A percentile compares a stretch with the other conserved stretches of the same genome.
Evolutionary conservation across 2,888 invertebrate species (phyloP).

Genomic region (Mesodorylaimus sp.): DNA sequence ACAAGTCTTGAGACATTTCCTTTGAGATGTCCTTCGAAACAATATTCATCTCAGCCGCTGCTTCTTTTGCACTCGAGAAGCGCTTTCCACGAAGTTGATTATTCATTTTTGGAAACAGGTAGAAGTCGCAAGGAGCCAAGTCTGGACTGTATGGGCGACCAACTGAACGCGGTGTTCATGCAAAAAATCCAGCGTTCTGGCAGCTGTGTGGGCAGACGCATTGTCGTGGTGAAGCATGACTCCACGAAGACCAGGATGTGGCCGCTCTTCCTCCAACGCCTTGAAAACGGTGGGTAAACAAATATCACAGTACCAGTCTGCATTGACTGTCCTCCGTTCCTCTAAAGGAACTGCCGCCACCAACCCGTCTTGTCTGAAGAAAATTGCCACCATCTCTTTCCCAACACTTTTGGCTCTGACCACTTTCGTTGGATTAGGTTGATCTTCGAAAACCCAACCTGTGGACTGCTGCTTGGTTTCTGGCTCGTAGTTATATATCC

Average conservation of each 20-base stretch:
- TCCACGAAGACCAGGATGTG: too few species aligned
- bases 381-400: background rate
- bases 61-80: background rate
- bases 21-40: background rate
- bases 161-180: background rate
- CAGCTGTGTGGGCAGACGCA: background rate
- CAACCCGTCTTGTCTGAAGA: background rate
- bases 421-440: background rate
- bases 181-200: background rate
- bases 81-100: background rate
- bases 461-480: background rate
- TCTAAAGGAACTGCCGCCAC: background rate
- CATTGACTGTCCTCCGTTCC: constrained; percentile 2
- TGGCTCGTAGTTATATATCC: constrained; percentile 1
- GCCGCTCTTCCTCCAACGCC: too few species aligned
- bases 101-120: background rate
- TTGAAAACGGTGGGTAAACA: too few species aligned
- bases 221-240: too few species aligned
- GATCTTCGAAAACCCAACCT: background rate
- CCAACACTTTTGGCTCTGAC: background rate
- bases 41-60: background rate
- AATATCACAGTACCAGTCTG: background rate
- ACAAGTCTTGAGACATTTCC: background rate
- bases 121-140: background rate
- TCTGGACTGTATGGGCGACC: background rate